phyloP scores from a whole-genome alignment of 2,888 invertebrate species.

The Scaeva pyrastri region DNA sequence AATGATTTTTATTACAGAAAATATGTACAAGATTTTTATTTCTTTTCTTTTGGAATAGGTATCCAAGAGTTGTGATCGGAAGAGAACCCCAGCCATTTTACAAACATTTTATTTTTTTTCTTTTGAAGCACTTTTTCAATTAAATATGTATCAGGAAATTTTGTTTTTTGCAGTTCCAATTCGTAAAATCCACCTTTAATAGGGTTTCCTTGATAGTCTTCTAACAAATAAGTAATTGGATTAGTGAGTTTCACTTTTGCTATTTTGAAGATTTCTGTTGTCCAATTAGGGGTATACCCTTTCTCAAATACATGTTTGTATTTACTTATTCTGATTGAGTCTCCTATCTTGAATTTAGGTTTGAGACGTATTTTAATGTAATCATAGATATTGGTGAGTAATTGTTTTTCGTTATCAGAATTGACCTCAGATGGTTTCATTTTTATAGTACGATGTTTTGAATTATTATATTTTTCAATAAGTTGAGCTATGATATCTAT shows the following conservation, averaged over 20 bases:
- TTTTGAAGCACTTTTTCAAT: constrained; percentile 78
- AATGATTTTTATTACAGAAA: too few species aligned
- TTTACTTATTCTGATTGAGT: constrained; percentile 42
- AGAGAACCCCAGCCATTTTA: constrained; percentile 78
- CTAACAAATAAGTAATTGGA: too few species aligned
- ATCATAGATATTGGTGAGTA: neutral
- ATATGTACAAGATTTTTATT: constrained; percentile 27
- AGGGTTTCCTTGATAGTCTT: too few species aligned
- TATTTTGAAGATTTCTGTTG: too few species aligned
- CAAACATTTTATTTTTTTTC: constrained; percentile 70
- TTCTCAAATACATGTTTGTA: constrained; percentile 17
- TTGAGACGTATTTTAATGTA: constrained; percentile 4
- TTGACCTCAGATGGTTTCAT: too few species aligned
- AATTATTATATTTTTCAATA: neutral
- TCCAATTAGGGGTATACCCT: too few species aligned
- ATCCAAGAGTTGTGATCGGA: constrained; percentile 78
- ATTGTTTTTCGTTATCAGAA: constrained; percentile 14
- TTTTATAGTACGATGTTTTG: neutral
- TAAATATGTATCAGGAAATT: constrained; percentile 77
- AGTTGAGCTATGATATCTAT: constrained; percentile 9
- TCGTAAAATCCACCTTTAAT: constrained; percentile 32
- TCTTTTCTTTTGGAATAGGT: constrained; percentile 63
- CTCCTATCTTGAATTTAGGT: constrained; percentile 23
- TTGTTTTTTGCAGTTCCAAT: constrained; percentile 78
- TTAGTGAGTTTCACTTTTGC: too few species aligned